Evolutionary conservation across 2,797 vertebrate species (phyloP).

Genomic region (Microctenopoma stevenorrisi): DNA sequence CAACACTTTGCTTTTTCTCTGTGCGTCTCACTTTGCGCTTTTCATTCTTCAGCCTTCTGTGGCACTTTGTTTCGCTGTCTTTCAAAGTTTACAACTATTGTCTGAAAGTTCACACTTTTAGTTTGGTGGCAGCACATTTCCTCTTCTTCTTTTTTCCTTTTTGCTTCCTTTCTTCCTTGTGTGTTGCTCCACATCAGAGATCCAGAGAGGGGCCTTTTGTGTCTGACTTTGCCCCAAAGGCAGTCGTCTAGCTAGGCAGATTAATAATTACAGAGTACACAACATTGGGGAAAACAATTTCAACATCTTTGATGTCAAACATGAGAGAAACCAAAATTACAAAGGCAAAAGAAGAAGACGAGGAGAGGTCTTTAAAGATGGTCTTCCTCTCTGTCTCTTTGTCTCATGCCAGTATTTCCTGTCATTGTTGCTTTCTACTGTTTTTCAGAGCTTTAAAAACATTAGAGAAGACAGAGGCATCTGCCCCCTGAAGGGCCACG

Average conservation of each 20-base stretch:
- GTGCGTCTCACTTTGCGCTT: conserved; percentile 39
- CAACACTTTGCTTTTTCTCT: conserved; percentile 47
- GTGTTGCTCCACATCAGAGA: conserved; percentile 79
- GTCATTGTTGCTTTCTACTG: conserved; percentile 80
- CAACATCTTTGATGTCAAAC: conserved; percentile 85
- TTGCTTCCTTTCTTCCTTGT: conserved; percentile 55
- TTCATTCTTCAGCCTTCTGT: conserved; percentile 39
- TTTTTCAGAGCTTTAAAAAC: conserved; percentile 73
- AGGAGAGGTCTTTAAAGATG: conserved; percentile 79
- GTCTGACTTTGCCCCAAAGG: conserved; percentile 82
- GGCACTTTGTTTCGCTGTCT: conserved; percentile 42
- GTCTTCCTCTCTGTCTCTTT: conserved; percentile 67
- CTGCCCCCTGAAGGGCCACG: conserved; percentile 57
- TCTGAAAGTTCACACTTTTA: conserved; percentile 76
- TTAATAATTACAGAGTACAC: conserved; percentile 88
- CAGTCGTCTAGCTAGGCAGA: conserved; percentile 81
- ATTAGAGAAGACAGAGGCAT: conserved; percentile 70
- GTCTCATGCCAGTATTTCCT: conserved; percentile 74
- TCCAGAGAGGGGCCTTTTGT: conserved; percentile 82
- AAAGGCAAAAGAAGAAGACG: conserved; percentile 77
- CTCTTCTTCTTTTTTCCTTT: conserved; percentile 32
- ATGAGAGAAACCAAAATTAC: conserved; percentile 86
- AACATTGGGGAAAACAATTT: conserved; percentile 84
- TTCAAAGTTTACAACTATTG: conserved; percentile 70
- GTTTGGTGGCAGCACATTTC: conserved; percentile 69